Evolutionary conservation across 2,797 vertebrate species (phyloP).

Genomic region (Coregonus ussuriensis): DNA sequence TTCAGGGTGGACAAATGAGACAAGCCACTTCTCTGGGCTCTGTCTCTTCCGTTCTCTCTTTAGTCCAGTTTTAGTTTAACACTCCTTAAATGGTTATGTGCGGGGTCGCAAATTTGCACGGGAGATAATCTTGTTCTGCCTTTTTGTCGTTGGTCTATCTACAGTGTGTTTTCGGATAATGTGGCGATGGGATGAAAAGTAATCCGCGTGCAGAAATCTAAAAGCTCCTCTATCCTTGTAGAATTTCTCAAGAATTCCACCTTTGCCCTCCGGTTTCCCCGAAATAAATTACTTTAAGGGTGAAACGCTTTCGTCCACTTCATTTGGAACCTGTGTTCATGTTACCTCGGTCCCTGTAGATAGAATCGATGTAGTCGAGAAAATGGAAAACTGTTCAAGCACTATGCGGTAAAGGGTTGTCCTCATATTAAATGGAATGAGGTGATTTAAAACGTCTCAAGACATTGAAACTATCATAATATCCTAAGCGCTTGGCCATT

Average conservation of each 20-base stretch:
- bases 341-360: conserved; percentile 21
- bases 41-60: background rate
- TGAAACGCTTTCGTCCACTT: conserved; percentile 51
- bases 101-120: conserved; percentile 24
- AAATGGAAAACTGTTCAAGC: background rate
- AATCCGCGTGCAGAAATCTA: conserved; percentile 74
- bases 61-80: conserved; percentile 49
- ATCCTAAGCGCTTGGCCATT: too few relatives aligned
- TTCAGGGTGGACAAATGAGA: background rate
- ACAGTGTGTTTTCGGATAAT: conserved; percentile 71
- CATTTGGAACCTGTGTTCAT: conserved; percentile 20
- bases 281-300: conserved; percentile 74
- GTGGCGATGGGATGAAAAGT: conserved; percentile 71
- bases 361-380: background rate
- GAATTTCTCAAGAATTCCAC: conserved; percentile 79
- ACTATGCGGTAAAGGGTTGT: background rate
- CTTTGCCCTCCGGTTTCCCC: conserved; percentile 72
- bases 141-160: conserved; percentile 65
- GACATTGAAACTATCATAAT: conserved; percentile 14
- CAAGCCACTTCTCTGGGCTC: background rate
- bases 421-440: conserved; percentile 35
- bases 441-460: conserved; percentile 3
- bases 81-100: conserved; percentile 56
- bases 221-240: conserved; percentile 75
- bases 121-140: conserved; percentile 58